Base-by-base conservation (phyloP, 2,888 invertebrate species). In the Heterodera filipjevi region DNA sequence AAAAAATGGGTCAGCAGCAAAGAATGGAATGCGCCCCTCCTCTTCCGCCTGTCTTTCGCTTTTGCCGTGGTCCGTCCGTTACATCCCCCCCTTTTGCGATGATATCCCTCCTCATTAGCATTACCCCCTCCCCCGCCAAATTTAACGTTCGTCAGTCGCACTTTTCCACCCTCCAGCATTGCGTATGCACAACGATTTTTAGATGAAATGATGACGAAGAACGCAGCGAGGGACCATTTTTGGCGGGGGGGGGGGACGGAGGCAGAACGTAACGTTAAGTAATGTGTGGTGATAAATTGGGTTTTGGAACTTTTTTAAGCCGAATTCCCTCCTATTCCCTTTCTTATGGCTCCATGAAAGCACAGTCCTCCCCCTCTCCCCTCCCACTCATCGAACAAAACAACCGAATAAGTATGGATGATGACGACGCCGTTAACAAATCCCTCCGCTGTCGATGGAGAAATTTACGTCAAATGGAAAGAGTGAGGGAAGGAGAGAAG, bases 291-390 rank as follows among this genome's bases (percentile, higher is more conserved):
- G 59, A 59, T 59, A 27, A 59, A 59, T 59, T 59, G 10, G 59
- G 59, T 59, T 59, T 59, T 59, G 59, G 59, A 59, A 59, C 59
- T 59, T 59, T 59, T 59, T 59, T n/a, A n/a, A 27, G 59, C 27
- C 59, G 22, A 8, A 27, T 27, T 59, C 22, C 27, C 59, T 27
- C 39, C 39, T 12, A 10, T 12, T 39, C 39, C 39, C 39, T 39
- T 12, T 39, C 12, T 59, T 59, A 59, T 59, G 59, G 27, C 27
- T 59, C 59, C 27, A 59, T 27, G 59, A 59, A 27, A 59, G 59
- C 22, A 59, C 59, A 59, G 59, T 10, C 6, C 27, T 5, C n/a
- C 53, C 53, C 53, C 53, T 19, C 53, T 22, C 53, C 53, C 53
- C 14, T 19, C 53, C 53, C n/a, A 14, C 53, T 19, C 12, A 14